Conservation (phyloP, 1,140 invertebrate genomes). For the Spodoptera litura region DNA sequence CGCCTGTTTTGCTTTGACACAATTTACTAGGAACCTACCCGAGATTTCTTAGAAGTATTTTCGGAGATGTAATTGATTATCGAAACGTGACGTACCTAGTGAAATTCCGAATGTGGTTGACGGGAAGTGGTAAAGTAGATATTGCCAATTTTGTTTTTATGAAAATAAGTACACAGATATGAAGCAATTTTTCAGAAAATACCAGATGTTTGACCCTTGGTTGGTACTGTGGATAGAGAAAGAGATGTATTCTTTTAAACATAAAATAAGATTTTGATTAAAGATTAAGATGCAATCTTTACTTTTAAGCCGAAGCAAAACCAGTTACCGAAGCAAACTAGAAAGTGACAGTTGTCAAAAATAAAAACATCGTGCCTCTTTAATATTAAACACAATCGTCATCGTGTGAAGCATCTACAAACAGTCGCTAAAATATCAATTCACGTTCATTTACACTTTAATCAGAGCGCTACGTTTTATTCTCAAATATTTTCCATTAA, state of each 20-base stretch:
- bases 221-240: too few species aligned
- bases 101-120: neutral
- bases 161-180: too few species aligned
- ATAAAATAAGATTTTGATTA: neutral
- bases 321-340: neutral
- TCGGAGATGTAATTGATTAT: conserved; percentile 10
- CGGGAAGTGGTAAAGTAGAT: too few species aligned
- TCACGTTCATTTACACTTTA: conserved; percentile 73
- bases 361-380: conserved; percentile 41
- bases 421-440: conserved; percentile 67
- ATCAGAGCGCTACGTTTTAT: conserved; percentile 68
- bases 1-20: conserved; percentile 71
- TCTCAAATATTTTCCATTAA: conserved; percentile 74
- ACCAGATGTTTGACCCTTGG: too few species aligned
- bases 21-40: conserved; percentile 45
- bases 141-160: too few species aligned
- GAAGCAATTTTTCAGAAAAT: too few species aligned
- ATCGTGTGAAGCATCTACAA: conserved; percentile 55
- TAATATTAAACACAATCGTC: conserved; percentile 50
- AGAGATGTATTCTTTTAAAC: neutral
- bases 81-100: neutral
- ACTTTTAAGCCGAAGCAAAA: neutral
- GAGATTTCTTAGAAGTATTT: conserved; percentile 31
- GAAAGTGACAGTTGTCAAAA: conserved; percentile 16
- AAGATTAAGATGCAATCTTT: neutral